Percentiles rank a stretch among this genome's conserved stretches.
These are phyloP conservation scores for Pycnomerus fuliginosus DNA, from an alignment of 2,888 invertebrate species.

Conservation along the genomic window DNA sequence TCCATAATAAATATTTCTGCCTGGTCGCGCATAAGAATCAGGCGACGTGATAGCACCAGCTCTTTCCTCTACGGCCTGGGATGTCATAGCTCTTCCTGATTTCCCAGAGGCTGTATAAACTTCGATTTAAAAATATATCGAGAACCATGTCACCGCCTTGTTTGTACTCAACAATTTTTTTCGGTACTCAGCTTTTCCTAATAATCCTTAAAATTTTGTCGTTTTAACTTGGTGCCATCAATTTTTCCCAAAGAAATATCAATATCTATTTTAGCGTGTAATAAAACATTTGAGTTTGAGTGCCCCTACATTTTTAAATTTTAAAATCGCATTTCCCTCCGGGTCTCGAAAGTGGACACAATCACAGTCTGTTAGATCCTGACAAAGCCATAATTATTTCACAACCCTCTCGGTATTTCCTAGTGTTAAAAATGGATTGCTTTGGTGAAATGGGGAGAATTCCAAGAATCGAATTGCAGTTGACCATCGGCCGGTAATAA, in stretches of 20 bases:
- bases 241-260: too few relatives aligned
- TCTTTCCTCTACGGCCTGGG: constrained; percentile 37
- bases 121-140: constrained; percentile 54
- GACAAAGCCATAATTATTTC: constrained; percentile 36
- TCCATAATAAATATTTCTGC: constrained; percentile 45
- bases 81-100: constrained; percentile 47
- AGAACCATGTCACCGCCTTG: constrained; percentile 44
- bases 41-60: constrained; percentile 29
- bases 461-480: constrained; percentile 12
- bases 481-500: constrained; percentile 31
- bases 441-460: not conserved
- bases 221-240: too few relatives aligned
- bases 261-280: too few relatives aligned
- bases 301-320: too few relatives aligned
- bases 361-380: constrained; percentile 39
- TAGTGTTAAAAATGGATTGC: constrained; percentile 8
- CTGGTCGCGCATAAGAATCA: constrained; percentile 46
- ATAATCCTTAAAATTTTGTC: too few relatives aligned
- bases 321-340: constrained; percentile 22
- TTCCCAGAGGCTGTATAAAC: constrained; percentile 53
- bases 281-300: too few relatives aligned
- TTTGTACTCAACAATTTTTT: too few relatives aligned
- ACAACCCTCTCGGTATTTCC: constrained; percentile 19
- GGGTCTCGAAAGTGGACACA: constrained; percentile 28
- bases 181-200: too few relatives aligned